phyloP scores from a whole-genome alignment of 30 jellyfish, hydroid and myxozoan species.

The Turritopsis rubra region DNA sequence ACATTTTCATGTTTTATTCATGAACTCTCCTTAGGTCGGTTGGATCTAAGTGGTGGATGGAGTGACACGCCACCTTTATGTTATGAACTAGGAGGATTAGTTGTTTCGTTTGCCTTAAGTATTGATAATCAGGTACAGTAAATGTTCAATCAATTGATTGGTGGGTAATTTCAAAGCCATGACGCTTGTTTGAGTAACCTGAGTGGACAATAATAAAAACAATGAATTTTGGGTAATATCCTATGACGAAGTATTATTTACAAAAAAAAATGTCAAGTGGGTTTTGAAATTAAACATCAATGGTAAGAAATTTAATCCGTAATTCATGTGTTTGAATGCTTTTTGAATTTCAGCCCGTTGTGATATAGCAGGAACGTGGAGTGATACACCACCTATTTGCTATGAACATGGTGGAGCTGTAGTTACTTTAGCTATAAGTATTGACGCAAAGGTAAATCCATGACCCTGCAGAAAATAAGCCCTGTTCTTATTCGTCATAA shows the following conservation, averaged over 20 bases:
- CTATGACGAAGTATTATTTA: background rate
- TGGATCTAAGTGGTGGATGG: conserved; percentile 87
- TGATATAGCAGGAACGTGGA: conserved; percentile 97
- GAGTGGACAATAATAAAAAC: too few species aligned
- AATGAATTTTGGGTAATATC: background rate
- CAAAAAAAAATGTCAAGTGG: background rate
- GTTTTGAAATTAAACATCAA: background rate
- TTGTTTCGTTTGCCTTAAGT: conserved; percentile 57
- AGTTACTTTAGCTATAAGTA: conserved; percentile 63
- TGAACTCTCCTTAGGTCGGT: conserved; percentile 43
- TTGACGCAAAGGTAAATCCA: conserved; percentile 65
- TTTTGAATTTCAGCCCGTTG: conserved; percentile 59
- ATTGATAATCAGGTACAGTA: conserved; percentile 58
- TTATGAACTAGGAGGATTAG: conserved; percentile 84
- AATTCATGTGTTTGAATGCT: background rate
- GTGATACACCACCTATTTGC: conserved; percentile 98
- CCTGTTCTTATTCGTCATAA: background rate
- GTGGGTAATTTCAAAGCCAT: background rate
- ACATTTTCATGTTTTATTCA: background rate
- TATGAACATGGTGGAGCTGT: conserved; percentile 94
- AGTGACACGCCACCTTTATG: conserved; percentile 91
- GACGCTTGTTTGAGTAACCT: background rate
- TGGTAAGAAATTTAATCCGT: background rate
- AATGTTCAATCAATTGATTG: background rate
- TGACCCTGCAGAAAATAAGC: background rate